Evolutionary conservation across 1,140 invertebrate species (phyloP).

Genomic region (Ptiloglossa arizonensis): DNA sequence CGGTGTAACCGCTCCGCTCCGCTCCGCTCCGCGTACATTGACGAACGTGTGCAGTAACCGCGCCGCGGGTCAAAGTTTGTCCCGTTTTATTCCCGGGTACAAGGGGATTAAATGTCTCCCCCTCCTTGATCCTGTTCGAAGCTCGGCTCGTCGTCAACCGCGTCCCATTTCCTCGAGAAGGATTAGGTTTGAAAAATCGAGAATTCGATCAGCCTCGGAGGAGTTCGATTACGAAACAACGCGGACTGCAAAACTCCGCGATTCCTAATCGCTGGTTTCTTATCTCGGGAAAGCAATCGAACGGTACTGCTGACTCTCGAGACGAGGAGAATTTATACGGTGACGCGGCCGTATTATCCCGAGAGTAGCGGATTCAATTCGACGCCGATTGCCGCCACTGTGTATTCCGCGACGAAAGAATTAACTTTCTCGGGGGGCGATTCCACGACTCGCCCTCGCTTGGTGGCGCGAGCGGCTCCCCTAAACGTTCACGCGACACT

Average conservation of each 20-base stretch:
- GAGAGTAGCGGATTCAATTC: neutral
- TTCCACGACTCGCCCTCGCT: too few species aligned
- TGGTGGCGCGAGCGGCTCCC: too few species aligned
- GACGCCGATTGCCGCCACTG: neutral
- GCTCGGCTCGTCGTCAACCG: constrained; percentile 4
- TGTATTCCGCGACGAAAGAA: neutral
- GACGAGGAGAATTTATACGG: constrained; percentile 23
- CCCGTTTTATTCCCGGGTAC: neutral
- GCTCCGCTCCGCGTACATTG: too few species aligned
- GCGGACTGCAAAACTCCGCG: neutral
- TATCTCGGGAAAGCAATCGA: neutral
- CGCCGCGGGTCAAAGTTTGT: too few species aligned
- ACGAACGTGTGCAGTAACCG: too few species aligned
- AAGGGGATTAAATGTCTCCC: constrained; percentile 10
- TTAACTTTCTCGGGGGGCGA: constrained; percentile 8
- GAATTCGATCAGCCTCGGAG: constrained; percentile 3
- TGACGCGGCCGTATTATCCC: constrained; percentile 24
- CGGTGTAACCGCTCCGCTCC: too few species aligned
- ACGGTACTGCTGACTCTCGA: constrained; percentile 15
- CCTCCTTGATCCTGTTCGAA: neutral
- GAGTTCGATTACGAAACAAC: constrained; percentile 31
- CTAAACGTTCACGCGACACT: too few species aligned
- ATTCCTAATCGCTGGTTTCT: constrained; percentile 17
- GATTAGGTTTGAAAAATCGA: constrained; percentile 35
- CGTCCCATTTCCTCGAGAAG: constrained; percentile 33